Evolutionary conservation across 1,140 invertebrate species (phyloP).

Genomic region (Thereuonema tuberculata): DNA sequence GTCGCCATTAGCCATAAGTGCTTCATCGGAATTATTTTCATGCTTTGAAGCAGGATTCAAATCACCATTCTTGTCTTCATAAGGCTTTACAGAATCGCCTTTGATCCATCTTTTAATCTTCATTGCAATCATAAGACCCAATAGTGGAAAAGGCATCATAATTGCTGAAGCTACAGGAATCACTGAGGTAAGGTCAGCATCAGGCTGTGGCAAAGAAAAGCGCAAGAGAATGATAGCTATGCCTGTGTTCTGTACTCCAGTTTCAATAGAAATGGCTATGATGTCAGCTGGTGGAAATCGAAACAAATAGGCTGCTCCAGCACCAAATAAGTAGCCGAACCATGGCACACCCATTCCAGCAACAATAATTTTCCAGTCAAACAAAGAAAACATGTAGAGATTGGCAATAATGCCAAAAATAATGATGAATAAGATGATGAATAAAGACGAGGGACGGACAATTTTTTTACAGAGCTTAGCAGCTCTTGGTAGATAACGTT

Average conservation of each 20-base stretch:
- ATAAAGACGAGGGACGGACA: conserved; percentile 68
- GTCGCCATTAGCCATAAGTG: too few species aligned
- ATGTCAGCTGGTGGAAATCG: conserved; percentile 48
- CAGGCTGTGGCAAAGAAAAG: conserved; percentile 33
- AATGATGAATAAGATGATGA: conserved; percentile 72
- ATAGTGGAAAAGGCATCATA: conserved; percentile 81
- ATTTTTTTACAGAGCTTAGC: conserved; percentile 56
- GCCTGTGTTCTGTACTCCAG: conserved; percentile 88
- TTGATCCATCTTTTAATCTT: conserved; percentile 1
- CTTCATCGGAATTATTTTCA: too few species aligned
- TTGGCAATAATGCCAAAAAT: conserved; percentile 86
- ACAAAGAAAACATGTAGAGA: conserved; percentile 76
- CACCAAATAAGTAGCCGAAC: conserved; percentile 68
- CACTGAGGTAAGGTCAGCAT: conserved; percentile 41
- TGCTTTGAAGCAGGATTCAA: too few species aligned
- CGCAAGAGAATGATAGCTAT: conserved; percentile 70
- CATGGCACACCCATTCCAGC: conserved; percentile 74
- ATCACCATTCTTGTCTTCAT: too few species aligned
- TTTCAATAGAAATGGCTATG: conserved; percentile 80
- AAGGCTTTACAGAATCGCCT: too few species aligned
- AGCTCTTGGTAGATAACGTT: conserved; percentile 47
- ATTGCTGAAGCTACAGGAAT: conserved; percentile 76
- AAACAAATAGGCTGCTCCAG: conserved; percentile 41
- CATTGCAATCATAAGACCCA: conserved; percentile 26
- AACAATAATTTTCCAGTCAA: conserved; percentile 61